Evolutionary conservation across 2,888 invertebrate genomes (phyloP).

Genomic region (Itoplectis maculator): DNA sequence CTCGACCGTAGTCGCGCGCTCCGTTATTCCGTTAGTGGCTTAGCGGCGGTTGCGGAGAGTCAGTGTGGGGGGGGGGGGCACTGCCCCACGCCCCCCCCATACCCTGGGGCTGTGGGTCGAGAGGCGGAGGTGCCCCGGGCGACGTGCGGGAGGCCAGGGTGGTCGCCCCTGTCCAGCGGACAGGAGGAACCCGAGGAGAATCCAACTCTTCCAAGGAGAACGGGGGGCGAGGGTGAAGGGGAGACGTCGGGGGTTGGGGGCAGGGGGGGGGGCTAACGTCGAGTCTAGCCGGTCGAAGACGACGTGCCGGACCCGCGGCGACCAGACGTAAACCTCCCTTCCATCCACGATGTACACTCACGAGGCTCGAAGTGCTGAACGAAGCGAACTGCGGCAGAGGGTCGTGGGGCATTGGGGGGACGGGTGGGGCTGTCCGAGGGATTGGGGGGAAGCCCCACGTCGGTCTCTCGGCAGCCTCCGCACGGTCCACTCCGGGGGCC

Average conservation of each 20-base stretch:
- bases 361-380: constrained; percentile 21
- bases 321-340: constrained; percentile 62
- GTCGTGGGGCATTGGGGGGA: not conserved
- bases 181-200: constrained; percentile 57
- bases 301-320: constrained; percentile 59
- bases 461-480: constrained; percentile 63
- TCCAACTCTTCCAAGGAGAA: constrained; percentile 31
- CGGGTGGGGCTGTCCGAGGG: too few species aligned
- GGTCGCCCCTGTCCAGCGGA: constrained; percentile 59
- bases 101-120: constrained; percentile 8
- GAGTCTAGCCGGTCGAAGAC: constrained; percentile 50
- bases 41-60: constrained; percentile 72
- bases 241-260: constrained; percentile 34
- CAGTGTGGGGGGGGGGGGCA: not conserved
- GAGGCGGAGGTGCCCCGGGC: constrained; percentile 38
- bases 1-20: constrained; percentile 79
- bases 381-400: not conserved
- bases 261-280: constrained; percentile 10
- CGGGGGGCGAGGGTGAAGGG: constrained; percentile 28
- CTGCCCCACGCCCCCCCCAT: too few species aligned
- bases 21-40: constrained; percentile 84
- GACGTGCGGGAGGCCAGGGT: constrained; percentile 40
- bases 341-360: constrained; percentile 58
- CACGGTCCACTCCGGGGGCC: constrained; percentile 81
- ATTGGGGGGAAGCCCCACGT: constrained; percentile 2